A percentile compares a stretch with the other conserved stretches of the same genome.
Evolutionary conservation across 2,888 invertebrate genomes (phyloP).

Genomic region (Chromoteleia sp.): DNA sequence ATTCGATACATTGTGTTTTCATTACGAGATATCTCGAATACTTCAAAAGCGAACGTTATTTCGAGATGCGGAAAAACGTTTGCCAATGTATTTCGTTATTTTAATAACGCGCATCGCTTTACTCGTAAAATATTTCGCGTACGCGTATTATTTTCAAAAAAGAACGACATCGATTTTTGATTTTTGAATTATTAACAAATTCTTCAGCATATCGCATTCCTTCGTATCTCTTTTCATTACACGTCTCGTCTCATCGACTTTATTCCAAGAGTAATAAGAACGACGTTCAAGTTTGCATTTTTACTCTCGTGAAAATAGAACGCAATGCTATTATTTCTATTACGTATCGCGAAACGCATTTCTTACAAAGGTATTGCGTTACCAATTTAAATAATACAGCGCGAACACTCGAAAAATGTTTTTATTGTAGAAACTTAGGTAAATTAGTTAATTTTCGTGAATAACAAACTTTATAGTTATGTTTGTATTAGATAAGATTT

Average conservation of each 20-base stretch:
- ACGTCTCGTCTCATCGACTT: neutral
- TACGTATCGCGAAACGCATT: conserved; percentile 7
- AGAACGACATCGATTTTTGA: conserved; percentile 6
- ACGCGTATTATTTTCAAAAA: neutral
- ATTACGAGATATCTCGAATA: conserved; percentile 46
- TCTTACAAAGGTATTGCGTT: conserved; percentile 9
- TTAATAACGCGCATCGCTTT: conserved; percentile 18
- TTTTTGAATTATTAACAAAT: conserved; percentile 5
- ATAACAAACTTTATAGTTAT: too few relatives aligned
- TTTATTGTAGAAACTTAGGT: too few relatives aligned
- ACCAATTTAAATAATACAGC: conserved; percentile 14
- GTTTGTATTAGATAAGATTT: too few relatives aligned
- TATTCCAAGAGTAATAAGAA: conserved; percentile 1
- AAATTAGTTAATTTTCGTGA: too few relatives aligned
- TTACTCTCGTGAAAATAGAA: neutral
- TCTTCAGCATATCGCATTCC: neutral
- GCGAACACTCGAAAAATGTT: too few relatives aligned
- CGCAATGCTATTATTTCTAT: conserved; percentile 8
- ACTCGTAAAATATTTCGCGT: neutral
- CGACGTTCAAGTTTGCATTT: conserved; percentile 1
- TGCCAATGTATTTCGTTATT: conserved; percentile 12
- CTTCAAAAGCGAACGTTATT: conserved; percentile 26
- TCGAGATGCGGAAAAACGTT: conserved; percentile 2
- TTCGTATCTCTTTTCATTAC: neutral
- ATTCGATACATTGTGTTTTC: conserved; percentile 51